Conservation (phyloP, 2,888 invertebrate genomes). For the Cheilosia scutellata region DNA sequence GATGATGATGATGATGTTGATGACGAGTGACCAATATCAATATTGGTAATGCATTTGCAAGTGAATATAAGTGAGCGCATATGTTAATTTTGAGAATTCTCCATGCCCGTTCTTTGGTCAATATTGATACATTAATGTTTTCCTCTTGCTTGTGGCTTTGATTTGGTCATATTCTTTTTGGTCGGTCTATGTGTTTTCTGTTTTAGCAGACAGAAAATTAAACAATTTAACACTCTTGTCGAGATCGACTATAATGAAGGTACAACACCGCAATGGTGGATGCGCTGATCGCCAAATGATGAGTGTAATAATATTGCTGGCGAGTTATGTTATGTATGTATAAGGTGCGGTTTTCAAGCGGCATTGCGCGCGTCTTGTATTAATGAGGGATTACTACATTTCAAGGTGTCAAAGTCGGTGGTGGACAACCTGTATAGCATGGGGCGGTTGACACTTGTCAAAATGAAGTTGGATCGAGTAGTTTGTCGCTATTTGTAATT, state of each 20-base stretch:
- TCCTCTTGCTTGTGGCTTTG: slow-evolving; percentile 26
- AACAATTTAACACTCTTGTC: slow-evolving; percentile 75
- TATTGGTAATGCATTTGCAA: slow-evolving; percentile 75
- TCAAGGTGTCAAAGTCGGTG: slow-evolving; percentile 18
- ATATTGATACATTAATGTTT: slow-evolving; percentile 70
- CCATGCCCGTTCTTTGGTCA: slow-evolving; percentile 71
- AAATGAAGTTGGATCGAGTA: not conserved
- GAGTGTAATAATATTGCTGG: slow-evolving; percentile 37
- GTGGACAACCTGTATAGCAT: slow-evolving; percentile 9
- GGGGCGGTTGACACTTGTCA: not conserved
- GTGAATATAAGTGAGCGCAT: slow-evolving; percentile 68
- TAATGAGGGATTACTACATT: slow-evolving; percentile 7
- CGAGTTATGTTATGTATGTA: slow-evolving; percentile 1
- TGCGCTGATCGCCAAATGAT: slow-evolving; percentile 58
- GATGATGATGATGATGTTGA: slow-evolving; percentile 57
- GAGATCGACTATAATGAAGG: slow-evolving; percentile 61
- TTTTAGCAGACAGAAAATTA: slow-evolving; percentile 75
- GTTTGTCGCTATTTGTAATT: not conserved
- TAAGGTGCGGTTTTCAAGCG: slow-evolving; percentile 6
- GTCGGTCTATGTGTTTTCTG: slow-evolving; percentile 46
- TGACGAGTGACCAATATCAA: slow-evolving; percentile 74
- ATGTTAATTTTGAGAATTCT: slow-evolving; percentile 59
- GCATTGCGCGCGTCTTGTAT: not conserved
- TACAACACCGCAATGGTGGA: slow-evolving; percentile 18
- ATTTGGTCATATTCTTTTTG: slow-evolving; percentile 5